Evolutionary conservation across 2,113 vertebrate species (phyloP).

Genomic region (Chloropsis cyanopogon): DNA sequence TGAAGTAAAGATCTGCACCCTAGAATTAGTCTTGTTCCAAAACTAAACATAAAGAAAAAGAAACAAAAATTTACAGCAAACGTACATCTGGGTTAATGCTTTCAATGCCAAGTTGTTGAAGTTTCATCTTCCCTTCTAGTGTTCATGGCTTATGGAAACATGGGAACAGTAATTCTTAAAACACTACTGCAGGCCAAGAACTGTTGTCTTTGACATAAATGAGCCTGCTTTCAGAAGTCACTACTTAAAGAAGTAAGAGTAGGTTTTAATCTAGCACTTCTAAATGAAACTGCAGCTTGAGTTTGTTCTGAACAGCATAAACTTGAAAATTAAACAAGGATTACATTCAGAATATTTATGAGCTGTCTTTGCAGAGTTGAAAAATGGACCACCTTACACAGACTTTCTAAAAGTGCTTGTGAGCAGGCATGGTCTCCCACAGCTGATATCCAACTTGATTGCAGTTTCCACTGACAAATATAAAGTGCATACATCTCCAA

Average conservation of each 20-base stretch:
- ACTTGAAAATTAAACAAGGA: neutral
- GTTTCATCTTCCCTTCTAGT: neutral
- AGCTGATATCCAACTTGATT: neutral
- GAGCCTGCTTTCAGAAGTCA: neutral
- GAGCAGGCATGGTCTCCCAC: neutral
- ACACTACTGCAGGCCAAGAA: neutral
- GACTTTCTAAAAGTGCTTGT: neutral
- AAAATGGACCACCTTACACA: neutral
- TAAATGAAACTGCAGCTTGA: neutral
- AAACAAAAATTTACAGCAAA: neutral
- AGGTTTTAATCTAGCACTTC: neutral
- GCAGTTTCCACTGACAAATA: neutral
- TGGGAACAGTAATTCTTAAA: neutral
- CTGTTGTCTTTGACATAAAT: neutral
- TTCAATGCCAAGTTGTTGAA: neutral
- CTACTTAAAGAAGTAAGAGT: neutral
- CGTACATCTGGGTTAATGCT: neutral
- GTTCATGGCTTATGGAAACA: neutral
- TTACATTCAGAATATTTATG: neutral
- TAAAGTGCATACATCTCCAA: neutral
- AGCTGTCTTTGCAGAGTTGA: neutral
- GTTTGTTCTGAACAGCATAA: neutral
- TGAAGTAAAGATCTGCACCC: neutral
- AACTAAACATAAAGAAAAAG: neutral
- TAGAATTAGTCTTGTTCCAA: neutral